Conservation (phyloP, 2,888 invertebrate genomes). For the Neoascia interrupta region DNA sequence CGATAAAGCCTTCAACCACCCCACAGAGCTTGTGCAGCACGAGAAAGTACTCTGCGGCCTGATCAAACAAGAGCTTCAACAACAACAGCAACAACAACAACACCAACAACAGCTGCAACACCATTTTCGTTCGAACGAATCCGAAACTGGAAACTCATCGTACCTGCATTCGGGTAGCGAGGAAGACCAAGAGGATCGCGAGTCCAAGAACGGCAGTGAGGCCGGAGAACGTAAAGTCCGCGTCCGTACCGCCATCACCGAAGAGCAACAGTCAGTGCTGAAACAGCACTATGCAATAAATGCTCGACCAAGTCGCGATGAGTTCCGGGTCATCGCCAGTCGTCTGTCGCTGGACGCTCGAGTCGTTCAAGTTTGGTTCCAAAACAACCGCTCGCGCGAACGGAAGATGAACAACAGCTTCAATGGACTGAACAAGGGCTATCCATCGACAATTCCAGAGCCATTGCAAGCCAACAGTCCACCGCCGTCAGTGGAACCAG, state of each 20-base stretch:
- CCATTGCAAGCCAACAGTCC: constrained; percentile 67
- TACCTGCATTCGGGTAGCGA: constrained; percentile 81
- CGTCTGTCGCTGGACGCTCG: constrained; percentile 87
- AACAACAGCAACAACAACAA: constrained; percentile 83
- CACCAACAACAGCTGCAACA: constrained; percentile 75
- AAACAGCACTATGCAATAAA: constrained; percentile 94
- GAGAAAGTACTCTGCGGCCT: constrained; percentile 84
- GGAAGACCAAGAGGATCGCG: constrained; percentile 82
- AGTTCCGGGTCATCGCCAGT: constrained; percentile 93
- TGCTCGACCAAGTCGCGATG: constrained; percentile 95
- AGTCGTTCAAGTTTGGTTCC: constrained; percentile 97
- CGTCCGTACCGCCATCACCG: constrained; percentile 95
- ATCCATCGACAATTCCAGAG: constrained; percentile 74
- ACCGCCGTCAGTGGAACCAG: constrained; percentile 33
- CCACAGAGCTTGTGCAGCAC: constrained; percentile 85
- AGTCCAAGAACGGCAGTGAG: constrained; percentile 81
- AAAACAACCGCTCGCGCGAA: constrained; percentile 95
- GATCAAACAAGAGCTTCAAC: constrained; percentile 82
- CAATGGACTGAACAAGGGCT: constrained; percentile 45
- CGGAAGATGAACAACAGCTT: constrained; percentile 81
- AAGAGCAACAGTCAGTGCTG: constrained; percentile 93
- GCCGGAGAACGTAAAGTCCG: constrained; percentile 89
- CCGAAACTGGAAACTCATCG: constrained; percentile 65
- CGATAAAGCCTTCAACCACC: constrained; percentile 82
- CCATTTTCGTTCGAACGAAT: constrained; percentile 61